A percentile compares a stretch with the other conserved stretches of the same genome.
Evolutionary conservation across 1,140 invertebrate genomes (phyloP).

Genomic region (Polyergus mexicanus): DNA sequence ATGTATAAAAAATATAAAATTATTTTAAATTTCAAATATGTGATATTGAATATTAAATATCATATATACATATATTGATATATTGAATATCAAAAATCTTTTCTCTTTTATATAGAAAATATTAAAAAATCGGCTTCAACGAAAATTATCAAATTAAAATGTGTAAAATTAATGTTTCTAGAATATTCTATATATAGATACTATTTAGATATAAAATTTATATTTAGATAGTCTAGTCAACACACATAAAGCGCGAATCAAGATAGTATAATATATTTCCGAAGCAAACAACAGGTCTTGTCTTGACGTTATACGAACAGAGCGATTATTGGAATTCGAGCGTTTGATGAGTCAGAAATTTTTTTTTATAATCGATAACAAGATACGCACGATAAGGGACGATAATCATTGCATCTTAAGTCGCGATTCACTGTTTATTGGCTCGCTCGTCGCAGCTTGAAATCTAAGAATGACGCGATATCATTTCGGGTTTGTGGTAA

Average conservation of each 20-base stretch:
- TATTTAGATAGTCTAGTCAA: neutral
- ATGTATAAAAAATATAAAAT: no score
- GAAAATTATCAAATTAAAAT: neutral
- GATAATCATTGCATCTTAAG: neutral
- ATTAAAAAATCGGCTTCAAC: neutral
- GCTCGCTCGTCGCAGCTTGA: neutral
- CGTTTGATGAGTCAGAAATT: neutral
- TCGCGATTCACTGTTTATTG: neutral
- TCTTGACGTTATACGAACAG: neutral
- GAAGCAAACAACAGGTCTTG: neutral
- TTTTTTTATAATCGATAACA: neutral
- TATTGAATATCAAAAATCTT: constrained; percentile 14
- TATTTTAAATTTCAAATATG: neutral
- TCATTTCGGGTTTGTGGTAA: constrained; percentile 14
- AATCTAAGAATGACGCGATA: constrained; percentile 1
- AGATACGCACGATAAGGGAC: neutral
- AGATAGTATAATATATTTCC: neutral
- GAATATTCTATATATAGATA: no score
- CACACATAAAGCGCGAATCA: neutral
- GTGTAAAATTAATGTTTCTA: neutral
- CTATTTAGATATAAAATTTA: neutral
- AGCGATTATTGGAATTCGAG: neutral
- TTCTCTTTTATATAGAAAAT: neutral
- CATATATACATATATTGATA: no score
- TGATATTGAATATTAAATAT: constrained; percentile 6